A percentile compares a stretch with the other conserved stretches of the same genome.
phyloP scores from a whole-genome alignment of 1,140 invertebrate genomes.

The Meteorus sp. region DNA sequence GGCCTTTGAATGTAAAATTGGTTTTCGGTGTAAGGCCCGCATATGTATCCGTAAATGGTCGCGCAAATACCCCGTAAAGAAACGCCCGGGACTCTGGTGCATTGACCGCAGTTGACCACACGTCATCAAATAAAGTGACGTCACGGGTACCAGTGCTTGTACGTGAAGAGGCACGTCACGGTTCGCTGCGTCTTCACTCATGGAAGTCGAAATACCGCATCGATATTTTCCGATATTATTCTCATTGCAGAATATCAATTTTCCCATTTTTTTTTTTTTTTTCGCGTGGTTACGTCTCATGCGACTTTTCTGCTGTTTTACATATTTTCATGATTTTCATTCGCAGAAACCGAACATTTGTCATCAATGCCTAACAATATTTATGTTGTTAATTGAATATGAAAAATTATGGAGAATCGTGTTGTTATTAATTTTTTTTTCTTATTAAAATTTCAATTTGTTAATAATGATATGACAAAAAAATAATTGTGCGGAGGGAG shows the following conservation, averaged over 20 bases:
- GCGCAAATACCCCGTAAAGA: slow-evolving; percentile 53
- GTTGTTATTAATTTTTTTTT: no score
- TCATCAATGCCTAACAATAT: no score
- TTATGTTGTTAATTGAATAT: no score
- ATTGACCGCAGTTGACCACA: slow-evolving; percentile 61
- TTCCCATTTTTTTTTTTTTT: background rate
- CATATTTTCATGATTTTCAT: no score
- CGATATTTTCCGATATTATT: slow-evolving; percentile 24
- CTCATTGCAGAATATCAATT: background rate
- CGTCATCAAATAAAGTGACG: slow-evolving; percentile 60
- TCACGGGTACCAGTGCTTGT: slow-evolving; percentile 43
- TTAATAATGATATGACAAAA: no score
- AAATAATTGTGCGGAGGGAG: no score
- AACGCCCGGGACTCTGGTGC: slow-evolving; percentile 51
- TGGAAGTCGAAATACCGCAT: slow-evolving; percentile 33
- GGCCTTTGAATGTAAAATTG: no score
- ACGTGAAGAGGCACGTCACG: slow-evolving; percentile 53
- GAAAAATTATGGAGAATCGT: no score
- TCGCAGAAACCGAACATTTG: no score
- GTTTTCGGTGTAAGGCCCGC: slow-evolving; percentile 34
- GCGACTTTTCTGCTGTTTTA: background rate
- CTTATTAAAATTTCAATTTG: no score
- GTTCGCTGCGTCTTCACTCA: slow-evolving; percentile 44
- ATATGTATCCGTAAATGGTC: slow-evolving; percentile 41
- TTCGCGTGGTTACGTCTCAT: slow-evolving; percentile 14